Conservation (phyloP, 1,140 invertebrate genomes). For the Asbolus verrucosus region DNA sequence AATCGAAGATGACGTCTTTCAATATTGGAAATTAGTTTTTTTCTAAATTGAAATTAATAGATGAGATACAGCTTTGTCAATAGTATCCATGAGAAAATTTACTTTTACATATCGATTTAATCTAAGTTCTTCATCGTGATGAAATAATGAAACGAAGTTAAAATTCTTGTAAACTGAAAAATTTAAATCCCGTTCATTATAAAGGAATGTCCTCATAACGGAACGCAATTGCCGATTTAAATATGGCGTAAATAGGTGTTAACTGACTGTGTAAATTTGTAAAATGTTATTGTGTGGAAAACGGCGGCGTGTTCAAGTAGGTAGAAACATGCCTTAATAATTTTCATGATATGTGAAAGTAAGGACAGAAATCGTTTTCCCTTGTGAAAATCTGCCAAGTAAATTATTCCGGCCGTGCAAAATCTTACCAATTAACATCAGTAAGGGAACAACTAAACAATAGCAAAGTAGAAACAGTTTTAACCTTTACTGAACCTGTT, state of each 20-base stretch:
- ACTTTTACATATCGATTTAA: too few species aligned
- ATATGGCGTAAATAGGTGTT: constrained; percentile 1
- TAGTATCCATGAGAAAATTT: too few species aligned
- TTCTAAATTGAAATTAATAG: too few species aligned
- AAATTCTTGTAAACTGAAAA: not conserved
- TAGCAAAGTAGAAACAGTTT: constrained; percentile 23
- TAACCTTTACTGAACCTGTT: constrained; percentile 30
- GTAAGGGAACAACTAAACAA: constrained; percentile 12
- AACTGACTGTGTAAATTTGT: constrained; percentile 5
- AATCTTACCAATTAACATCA: constrained; percentile 30
- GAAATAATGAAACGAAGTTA: too few species aligned
- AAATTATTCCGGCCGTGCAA: constrained; percentile 21
- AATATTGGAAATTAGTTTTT: too few species aligned
- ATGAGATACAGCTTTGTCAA: too few species aligned
- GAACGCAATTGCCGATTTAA: not conserved
- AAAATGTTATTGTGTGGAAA: constrained; percentile 11
- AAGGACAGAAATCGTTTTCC: constrained; percentile 24
- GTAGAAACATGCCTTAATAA: constrained; percentile 6
- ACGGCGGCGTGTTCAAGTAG: not conserved
- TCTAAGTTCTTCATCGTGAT: too few species aligned
- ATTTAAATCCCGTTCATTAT: not conserved
- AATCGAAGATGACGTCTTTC: too few species aligned
- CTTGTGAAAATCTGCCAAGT: constrained; percentile 11
- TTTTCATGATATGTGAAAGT: constrained; percentile 17
- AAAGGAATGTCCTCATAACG: not conserved